Evolutionary conservation across 2,888 invertebrate genomes (phyloP).

Genomic region (Troides helena): DNA sequence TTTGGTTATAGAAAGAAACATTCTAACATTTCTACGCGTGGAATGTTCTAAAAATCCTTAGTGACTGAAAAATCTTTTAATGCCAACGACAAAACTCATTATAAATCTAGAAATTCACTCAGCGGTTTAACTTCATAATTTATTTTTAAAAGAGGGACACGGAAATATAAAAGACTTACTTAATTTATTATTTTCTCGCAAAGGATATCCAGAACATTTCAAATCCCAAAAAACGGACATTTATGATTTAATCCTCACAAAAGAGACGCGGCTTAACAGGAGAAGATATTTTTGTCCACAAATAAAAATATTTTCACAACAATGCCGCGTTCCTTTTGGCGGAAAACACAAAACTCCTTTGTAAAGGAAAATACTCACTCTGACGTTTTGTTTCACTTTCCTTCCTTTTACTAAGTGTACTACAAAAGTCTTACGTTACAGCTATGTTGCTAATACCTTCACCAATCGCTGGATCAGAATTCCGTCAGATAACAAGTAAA

Average conservation of each 20-base stretch:
- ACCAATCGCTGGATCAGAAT: not conserved
- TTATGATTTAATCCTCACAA: conserved; percentile 2
- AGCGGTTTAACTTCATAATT: not conserved
- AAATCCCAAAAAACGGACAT: not conserved
- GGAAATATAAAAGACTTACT: not conserved
- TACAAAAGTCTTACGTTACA: conserved; percentile 2
- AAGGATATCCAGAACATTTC: not conserved
- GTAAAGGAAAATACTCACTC: conserved; percentile 19
- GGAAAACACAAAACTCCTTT: conserved; percentile 13
- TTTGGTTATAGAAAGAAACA: too few species aligned
- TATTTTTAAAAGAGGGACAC: not conserved
- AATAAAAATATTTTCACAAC: conserved; percentile 16
- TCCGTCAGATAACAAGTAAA: too few species aligned
- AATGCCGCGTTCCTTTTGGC: conserved; percentile 17
- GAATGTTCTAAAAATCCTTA: not conserved
- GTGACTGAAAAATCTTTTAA: not conserved
- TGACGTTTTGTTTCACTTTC: conserved; percentile 13
- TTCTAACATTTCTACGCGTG: not conserved
- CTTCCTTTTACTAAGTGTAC: conserved; percentile 14
- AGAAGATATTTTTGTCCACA: conserved; percentile 13
- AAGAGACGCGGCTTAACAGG: not conserved
- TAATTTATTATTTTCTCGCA: not conserved
- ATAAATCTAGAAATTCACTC: not conserved
- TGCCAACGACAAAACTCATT: not conserved
- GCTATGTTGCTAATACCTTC: not conserved